Evolutionary conservation across 2,888 invertebrate genomes (phyloP).

Genomic region (Nomada ruficornis): DNA sequence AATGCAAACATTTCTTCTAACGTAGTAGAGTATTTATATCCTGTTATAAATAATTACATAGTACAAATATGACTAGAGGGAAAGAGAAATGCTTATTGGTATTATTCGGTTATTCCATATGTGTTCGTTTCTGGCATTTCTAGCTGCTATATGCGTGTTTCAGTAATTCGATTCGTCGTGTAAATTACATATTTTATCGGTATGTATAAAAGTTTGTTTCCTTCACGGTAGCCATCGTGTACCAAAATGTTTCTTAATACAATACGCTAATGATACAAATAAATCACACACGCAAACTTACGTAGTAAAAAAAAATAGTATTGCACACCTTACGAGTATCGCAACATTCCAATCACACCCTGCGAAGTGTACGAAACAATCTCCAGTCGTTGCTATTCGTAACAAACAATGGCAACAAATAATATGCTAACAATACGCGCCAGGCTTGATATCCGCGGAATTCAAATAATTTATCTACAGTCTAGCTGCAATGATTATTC

Average conservation of each 20-base stretch:
- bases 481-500: constrained; percentile 41
- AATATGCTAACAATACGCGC: constrained; percentile 41
- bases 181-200: constrained; percentile 12
- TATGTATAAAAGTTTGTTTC: constrained; percentile 30
- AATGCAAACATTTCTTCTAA: constrained; percentile 28
- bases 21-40: constrained; percentile 43
- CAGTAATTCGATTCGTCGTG: constrained; percentile 25
- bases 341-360: constrained; percentile 22
- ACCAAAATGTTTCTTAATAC: constrained; percentile 21
- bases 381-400: constrained; percentile 46
- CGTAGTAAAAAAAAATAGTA: constrained; percentile 53
- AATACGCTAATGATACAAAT: constrained; percentile 25
- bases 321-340: constrained; percentile 61
- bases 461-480: constrained; percentile 43
- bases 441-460: constrained; percentile 21
- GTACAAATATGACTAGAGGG: constrained; percentile 79
- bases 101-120: constrained; percentile 57
- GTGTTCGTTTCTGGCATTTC: constrained; percentile 40
- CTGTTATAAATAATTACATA: constrained; percentile 75
- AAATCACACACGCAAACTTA: constrained; percentile 50
- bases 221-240: constrained; percentile 20
- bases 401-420: constrained; percentile 74
- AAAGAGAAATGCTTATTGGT: constrained; percentile 68
- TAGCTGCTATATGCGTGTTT: constrained; percentile 30
- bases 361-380: constrained; percentile 9